A percentile compares a stretch with the other conserved stretches of the same genome.
Evolutionary conservation across 2,113 vertebrate species (phyloP).

Genomic region (Halcyon senegalensis): DNA sequence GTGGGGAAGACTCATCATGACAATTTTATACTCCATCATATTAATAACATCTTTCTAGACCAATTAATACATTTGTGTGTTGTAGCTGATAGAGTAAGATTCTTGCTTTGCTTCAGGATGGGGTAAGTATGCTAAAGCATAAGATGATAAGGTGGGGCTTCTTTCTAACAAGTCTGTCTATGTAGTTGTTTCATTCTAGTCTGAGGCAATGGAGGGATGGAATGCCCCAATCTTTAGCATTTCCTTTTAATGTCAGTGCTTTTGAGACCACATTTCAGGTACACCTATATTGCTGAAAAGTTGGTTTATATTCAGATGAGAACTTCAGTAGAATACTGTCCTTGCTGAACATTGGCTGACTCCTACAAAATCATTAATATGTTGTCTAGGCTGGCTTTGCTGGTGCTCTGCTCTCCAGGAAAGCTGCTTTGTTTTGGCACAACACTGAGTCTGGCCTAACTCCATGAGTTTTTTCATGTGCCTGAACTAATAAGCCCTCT

Average conservation of each 20-base stretch:
- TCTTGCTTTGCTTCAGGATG: not conserved
- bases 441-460: not conserved
- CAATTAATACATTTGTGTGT: not conserved
- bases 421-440: not conserved
- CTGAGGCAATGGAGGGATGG: not conserved
- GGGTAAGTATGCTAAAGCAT: not conserved
- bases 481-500: not conserved
- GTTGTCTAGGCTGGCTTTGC: not conserved
- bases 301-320: not conserved
- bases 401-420: conserved; percentile 1
- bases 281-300: not conserved
- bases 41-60: not conserved
- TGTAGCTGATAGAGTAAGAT: not conserved
- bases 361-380: not conserved
- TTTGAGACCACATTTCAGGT: not conserved
- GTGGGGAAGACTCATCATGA: not conserved
- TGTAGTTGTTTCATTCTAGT: not conserved
- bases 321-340: not conserved
- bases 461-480: not conserved
- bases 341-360: not conserved
- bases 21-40: not conserved
- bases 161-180: not conserved
- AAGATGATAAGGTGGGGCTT: not conserved
- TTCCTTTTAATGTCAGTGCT: not conserved
- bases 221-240: not conserved